Evolutionary conservation across 1,140 invertebrate genomes (phyloP).

Genomic region (Aphidius ervi): DNA sequence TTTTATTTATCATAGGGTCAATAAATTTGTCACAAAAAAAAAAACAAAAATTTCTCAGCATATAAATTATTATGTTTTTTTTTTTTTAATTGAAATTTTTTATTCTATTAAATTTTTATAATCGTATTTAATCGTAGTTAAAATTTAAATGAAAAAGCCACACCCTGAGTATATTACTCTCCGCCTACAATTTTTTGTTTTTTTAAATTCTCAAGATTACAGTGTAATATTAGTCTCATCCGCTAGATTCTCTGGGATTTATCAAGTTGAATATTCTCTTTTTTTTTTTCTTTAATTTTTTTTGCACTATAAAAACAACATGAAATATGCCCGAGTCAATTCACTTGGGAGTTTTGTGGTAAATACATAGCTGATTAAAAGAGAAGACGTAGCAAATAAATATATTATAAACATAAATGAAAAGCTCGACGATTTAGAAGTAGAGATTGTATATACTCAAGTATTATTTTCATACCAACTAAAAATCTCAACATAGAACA

Average conservation of each 20-base stretch:
- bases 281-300: neutral
- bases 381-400: no score
- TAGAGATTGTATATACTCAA: constrained; percentile 5
- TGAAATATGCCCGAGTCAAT: no score
- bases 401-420: constrained; percentile 5
- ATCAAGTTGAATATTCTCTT: neutral
- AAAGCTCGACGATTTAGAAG: constrained; percentile 8
- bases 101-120: neutral
- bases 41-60: neutral
- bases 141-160: constrained; percentile 21
- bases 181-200: constrained; percentile 16
- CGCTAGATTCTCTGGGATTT: no score
- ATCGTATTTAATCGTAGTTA: constrained; percentile 11
- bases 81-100: no score
- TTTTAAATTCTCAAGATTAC: constrained; percentile 7
- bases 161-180: constrained; percentile 7
- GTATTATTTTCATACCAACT: neutral
- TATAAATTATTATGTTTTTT: constrained; percentile 14
- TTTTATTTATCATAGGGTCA: neutral
- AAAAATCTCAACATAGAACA: neutral
- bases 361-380: no score
- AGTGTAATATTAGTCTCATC: no score
- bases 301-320: no score
- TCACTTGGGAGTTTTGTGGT: no score
- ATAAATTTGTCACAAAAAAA: neutral